These are phyloP conservation scores for Enteromius paludinosus DNA, from an alignment of 2,797 vertebrate species.

Conservation along the genomic window DNA sequence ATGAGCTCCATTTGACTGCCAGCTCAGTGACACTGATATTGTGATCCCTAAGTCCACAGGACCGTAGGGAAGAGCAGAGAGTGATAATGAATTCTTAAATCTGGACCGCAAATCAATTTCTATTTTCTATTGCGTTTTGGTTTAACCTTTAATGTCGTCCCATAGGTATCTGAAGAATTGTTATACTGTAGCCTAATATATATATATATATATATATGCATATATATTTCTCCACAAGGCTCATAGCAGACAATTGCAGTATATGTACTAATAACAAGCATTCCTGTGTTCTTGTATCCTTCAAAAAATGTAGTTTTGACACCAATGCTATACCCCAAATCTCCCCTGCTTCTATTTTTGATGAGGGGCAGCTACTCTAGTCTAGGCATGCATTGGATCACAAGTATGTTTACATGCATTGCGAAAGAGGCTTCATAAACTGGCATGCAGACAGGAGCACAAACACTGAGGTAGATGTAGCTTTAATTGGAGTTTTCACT, in stretches of 20 bases:
- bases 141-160: constrained; percentile 4
- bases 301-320: not conserved
- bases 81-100: not conserved
- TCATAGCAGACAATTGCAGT: not conserved
- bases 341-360: constrained; percentile 3
- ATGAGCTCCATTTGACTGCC: constrained; percentile 44
- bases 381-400: not conserved
- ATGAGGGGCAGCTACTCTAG: not conserved
- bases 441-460: constrained; percentile 39
- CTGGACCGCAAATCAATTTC: not conserved
- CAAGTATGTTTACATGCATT: constrained; percentile 12
- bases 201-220: no score
- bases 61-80: not conserved
- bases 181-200: not conserved
- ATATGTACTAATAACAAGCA: not conserved
- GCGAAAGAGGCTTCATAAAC: constrained; percentile 19
- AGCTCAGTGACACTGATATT: constrained; percentile 11
- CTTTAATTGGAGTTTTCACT: constrained; percentile 9
- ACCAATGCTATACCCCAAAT: not conserved
- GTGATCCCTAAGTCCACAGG: not conserved
- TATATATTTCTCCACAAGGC: not conserved
- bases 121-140: not conserved
- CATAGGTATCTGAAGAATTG: not conserved
- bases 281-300: not conserved
- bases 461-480: constrained; percentile 49